Evolutionary conservation across 2,797 vertebrate genomes (phyloP), one percentile per base, ranked within the genome.

Genomic region (Phalloptychus januarius): DNA sequence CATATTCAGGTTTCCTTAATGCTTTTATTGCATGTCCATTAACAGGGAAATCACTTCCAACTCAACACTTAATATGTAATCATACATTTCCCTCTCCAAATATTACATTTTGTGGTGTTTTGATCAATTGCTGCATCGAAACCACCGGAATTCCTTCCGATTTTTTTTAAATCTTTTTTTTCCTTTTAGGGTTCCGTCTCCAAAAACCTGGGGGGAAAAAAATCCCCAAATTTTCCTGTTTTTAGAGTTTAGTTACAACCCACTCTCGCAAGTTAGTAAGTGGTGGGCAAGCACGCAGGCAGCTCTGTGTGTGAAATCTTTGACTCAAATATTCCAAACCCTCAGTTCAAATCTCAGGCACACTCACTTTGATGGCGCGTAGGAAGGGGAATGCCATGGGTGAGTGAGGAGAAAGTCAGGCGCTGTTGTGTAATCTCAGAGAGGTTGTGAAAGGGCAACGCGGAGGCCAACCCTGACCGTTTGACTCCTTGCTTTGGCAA

Each of bases 251-350:
- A 94, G 93, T 94, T 92, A 93, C 91, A 90, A 85, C 85, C 88
- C 86, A 78, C 78, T 86, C 88, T 81, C 87, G 79, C 79, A 81
- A 88, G 83, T 85, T 86, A 82, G 86, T 79, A 89, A 91, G 91
- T 71, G 79, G 90, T 71, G 11, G 79, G 83, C 75, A 63, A 79
- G 72, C 65, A 71, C 79, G 82, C 85, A 88, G 90, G 86, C 90
- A 85, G 91, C 87, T 89, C 88, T 79, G 82, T 92, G 94, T 95
- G 93, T 92, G 92, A 93, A 92, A 83, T 79, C 87, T 92, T 95
- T 95, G 94, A 95, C 89, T 95, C 95, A 95, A 86, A 94, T 89
- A 94, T 95, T 95, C 94, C 94, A 91, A 91, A 69, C 88, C 72
- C 76, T 85, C 46, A 42, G 81, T 93, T 94, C 94, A 95, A 94